phyloP scores from a whole-genome alignment of 2,888 invertebrate species.

The Melikaiella ostensackeni region DNA sequence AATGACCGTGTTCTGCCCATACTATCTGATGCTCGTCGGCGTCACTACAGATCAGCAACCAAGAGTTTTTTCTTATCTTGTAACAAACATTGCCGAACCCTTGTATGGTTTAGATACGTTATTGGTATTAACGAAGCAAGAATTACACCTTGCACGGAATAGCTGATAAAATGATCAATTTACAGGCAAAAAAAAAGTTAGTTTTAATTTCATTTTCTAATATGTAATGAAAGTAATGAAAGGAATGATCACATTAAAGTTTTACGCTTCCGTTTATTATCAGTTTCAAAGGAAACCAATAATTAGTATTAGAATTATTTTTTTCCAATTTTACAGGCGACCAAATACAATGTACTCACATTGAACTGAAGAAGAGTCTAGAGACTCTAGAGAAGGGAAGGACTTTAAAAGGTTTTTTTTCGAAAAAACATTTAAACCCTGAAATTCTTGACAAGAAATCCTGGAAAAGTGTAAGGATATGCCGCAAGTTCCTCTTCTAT shows the following conservation, averaged over 20 bases:
- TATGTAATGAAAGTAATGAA: background rate
- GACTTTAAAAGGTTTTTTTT: slow-evolving; percentile 55
- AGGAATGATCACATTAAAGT: no score
- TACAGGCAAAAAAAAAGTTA: background rate
- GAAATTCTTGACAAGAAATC: slow-evolving; percentile 31
- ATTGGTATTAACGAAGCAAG: slow-evolving; percentile 37
- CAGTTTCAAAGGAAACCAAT: slow-evolving; percentile 3
- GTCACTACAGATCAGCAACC: background rate
- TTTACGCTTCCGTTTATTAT: no score
- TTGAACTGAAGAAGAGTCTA: slow-evolving; percentile 48
- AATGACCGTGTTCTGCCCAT: background rate
- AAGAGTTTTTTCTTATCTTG: slow-evolving; percentile 39
- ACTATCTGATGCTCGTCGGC: slow-evolving; percentile 8
- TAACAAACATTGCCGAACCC: slow-evolving; percentile 68
- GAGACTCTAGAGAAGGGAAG: slow-evolving; percentile 48
- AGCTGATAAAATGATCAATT: background rate
- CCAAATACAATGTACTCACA: slow-evolving; percentile 57
- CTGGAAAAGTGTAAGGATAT: slow-evolving; percentile 54
- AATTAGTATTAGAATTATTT: background rate
- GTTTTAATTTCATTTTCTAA: background rate
- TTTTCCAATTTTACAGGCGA: slow-evolving; percentile 54
- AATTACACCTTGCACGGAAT: slow-evolving; percentile 42
- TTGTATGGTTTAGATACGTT: slow-evolving; percentile 69
- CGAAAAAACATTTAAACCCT: slow-evolving; percentile 46
- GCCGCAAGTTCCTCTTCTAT: slow-evolving; percentile 63